These are phyloP conservation scores for Cyclura pinguis DNA, from an alignment of 2,797 vertebrate genomes.

Conservation along the genomic window DNA sequence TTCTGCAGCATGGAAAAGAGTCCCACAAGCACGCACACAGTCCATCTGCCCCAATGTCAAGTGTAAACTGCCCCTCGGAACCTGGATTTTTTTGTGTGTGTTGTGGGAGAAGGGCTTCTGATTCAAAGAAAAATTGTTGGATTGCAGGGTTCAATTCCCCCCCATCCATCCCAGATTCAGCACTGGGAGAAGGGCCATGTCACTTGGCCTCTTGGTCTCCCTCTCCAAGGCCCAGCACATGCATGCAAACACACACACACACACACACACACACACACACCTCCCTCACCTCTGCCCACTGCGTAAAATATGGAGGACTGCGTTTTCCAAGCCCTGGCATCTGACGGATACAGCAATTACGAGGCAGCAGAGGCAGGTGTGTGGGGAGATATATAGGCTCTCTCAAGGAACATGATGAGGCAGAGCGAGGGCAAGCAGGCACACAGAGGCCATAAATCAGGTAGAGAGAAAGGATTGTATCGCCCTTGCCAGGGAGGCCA, in stretches of 20 bases:
- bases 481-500: background rate
- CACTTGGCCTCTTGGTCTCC: background rate
- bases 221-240: background rate
- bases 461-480: accelerated
- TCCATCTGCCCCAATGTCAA: background rate
- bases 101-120: background rate
- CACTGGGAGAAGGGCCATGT: background rate
- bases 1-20: background rate
- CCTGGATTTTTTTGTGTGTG: background rate
- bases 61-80: no score
- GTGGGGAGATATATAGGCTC: constrained; percentile 36
- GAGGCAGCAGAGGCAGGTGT: constrained; percentile 13
- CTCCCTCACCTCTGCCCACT: background rate
- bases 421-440: background rate
- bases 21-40: background rate
- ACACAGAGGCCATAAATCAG: background rate
- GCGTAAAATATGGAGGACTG: background rate
- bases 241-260: background rate
- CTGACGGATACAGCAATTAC: constrained; percentile 29
- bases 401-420: background rate
- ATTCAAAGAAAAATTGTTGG: no score
- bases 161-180: background rate
- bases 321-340: background rate
- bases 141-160: background rate
- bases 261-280: background rate